These are phyloP conservation scores for Antigone vipio DNA, from an alignment of 2,113 vertebrate genomes.

Conservation along the genomic window DNA sequence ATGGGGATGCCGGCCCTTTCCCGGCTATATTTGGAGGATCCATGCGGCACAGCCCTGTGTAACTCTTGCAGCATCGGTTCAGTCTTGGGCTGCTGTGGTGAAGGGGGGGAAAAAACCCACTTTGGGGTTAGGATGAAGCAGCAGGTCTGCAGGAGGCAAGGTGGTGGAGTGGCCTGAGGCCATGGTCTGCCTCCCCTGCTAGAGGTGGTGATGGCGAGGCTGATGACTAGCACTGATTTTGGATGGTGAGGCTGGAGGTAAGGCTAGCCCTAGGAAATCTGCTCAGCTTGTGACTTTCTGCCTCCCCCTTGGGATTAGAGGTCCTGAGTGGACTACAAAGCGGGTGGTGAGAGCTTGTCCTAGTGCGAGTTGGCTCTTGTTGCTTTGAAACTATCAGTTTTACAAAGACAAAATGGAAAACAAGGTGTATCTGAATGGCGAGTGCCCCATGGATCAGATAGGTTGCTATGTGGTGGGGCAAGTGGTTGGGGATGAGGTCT, in stretches of 20 bases:
- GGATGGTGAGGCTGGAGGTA: background rate
- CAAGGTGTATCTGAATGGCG: rapidly evolving
- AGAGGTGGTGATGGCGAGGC: background rate
- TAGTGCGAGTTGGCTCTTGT: rapidly evolving
- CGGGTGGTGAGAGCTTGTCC: background rate
- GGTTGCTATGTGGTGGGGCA: background rate
- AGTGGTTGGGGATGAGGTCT: background rate
- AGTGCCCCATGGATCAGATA: background rate
- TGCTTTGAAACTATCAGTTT: rapidly evolving
- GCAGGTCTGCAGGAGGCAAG: background rate
- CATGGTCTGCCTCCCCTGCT: rapidly evolving
- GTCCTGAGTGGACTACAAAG: background rate
- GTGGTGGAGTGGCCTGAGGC: background rate
- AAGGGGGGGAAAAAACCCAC: rapidly evolving
- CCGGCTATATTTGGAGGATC: background rate
- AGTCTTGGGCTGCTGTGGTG: background rate
- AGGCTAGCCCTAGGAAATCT: background rate
- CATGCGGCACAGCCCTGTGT: rapidly evolving
- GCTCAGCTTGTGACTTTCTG: background rate
- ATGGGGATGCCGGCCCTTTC: background rate
- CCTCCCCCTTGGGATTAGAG: background rate
- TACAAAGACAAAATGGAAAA: no score
- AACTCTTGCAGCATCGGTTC: background rate
- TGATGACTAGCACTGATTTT: background rate
- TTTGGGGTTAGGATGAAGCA: background rate